Percentiles rank a stretch among this genome's conserved stretches.
These are phyloP conservation scores for Dryas iulia DNA, from an alignment of 1,140 invertebrate genomes.

Conservation along the genomic window DNA sequence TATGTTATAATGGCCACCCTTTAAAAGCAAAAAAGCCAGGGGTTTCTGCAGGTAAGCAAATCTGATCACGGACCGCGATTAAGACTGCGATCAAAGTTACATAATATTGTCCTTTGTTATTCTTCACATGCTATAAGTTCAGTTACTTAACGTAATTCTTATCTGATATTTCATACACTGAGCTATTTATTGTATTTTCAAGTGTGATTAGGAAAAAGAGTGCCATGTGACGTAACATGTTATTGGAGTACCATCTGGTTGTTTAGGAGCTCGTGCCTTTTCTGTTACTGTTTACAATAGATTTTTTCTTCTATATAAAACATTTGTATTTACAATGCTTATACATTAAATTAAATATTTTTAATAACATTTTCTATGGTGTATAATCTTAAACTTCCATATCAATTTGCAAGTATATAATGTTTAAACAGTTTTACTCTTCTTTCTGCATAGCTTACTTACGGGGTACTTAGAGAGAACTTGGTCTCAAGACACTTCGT, in stretches of 20 bases:
- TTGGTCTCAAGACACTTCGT: too few species aligned
- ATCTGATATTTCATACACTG: slow-evolving; percentile 14
- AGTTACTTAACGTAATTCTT: slow-evolving; percentile 45
- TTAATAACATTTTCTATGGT: background rate
- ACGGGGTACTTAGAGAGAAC: too few species aligned
- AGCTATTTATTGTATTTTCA: slow-evolving; percentile 6
- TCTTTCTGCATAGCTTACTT: too few species aligned
- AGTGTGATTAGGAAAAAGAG: slow-evolving; percentile 4
- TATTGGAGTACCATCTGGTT: slow-evolving; percentile 13
- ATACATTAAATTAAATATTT: background rate
- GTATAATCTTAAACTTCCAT: background rate
- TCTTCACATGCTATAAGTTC: slow-evolving; percentile 49
- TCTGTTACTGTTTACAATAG: background rate
- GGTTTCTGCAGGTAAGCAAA: slow-evolving; percentile 68
- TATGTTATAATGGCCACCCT: slow-evolving; percentile 67
- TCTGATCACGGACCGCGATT: slow-evolving; percentile 60
- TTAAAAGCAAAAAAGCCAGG: slow-evolving; percentile 62
- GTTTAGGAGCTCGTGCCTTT: slow-evolving; percentile 3
- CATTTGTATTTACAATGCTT: background rate
- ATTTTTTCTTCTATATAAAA: background rate
- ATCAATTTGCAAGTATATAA: too few species aligned
- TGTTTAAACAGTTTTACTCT: too few species aligned
- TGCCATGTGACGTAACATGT: slow-evolving; percentile 9
- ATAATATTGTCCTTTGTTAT: slow-evolving; percentile 44
- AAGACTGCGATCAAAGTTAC: slow-evolving; percentile 51